Conservation (phyloP, 2,888 invertebrate genomes). For the Rhagophthalmus giganteus region DNA sequence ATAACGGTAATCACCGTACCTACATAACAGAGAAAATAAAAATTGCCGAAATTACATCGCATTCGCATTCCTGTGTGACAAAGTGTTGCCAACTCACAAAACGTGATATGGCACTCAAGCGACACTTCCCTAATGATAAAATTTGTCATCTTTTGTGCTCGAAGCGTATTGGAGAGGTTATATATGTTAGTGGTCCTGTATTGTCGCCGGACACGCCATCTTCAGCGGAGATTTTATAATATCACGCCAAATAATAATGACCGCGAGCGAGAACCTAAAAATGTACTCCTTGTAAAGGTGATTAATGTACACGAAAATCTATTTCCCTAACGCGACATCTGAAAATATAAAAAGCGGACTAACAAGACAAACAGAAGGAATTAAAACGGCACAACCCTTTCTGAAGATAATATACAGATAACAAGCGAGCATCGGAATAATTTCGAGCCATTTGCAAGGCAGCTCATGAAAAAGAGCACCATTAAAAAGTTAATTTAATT, state of each 20-base stretch:
- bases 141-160: slow-evolving; percentile 50
- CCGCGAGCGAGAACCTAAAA: slow-evolving; percentile 19
- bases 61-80: slow-evolving; percentile 45
- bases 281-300: slow-evolving; percentile 17
- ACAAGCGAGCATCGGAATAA: slow-evolving; percentile 46
- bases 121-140: slow-evolving; percentile 48
- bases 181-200: slow-evolving; percentile 42
- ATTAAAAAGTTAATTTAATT: slow-evolving; percentile 54
- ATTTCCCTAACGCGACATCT: slow-evolving; percentile 1
- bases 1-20: slow-evolving; percentile 42
- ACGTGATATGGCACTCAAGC: slow-evolving; percentile 44
- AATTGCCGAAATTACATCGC: slow-evolving; percentile 45
- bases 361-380: slow-evolving; percentile 47
- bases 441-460: slow-evolving; percentile 42
- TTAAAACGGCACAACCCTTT: slow-evolving; percentile 49
- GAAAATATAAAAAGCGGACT: slow-evolving; percentile 12
- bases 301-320: slow-evolving; percentile 10
- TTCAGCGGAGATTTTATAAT: slow-evolving; percentile 30
- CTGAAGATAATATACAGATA: slow-evolving; percentile 48
- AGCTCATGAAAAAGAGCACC: slow-evolving; percentile 44
- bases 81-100: slow-evolving; percentile 43
- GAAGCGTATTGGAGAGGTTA: slow-evolving; percentile 49
- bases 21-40: slow-evolving; percentile 41
- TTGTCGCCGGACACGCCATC: slow-evolving; percentile 44
- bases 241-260: slow-evolving; percentile 22